Percentiles rank a stretch among this genome's conserved stretches.
Conservation (phyloP, 2,797 vertebrate species). For the Psittacula derbiana region DNA sequence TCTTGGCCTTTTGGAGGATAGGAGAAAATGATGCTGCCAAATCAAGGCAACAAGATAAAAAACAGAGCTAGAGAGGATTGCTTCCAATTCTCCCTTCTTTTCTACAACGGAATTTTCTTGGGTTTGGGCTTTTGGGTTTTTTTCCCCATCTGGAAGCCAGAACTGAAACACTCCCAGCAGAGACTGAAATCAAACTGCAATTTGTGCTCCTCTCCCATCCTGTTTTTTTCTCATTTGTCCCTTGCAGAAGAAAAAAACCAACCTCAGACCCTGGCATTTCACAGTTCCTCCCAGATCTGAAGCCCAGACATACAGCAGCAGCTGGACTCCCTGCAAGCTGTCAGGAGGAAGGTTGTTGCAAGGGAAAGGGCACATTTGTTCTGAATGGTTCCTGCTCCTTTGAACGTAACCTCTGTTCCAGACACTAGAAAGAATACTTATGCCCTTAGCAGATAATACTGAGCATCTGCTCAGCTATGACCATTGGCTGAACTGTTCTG, state of each 20-base stretch:
- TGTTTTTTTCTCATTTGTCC: constrained; percentile 39
- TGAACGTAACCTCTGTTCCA: constrained; percentile 10
- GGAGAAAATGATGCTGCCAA: background rate
- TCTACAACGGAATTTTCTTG: background rate
- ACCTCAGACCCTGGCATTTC: constrained; percentile 1
- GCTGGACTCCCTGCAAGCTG: background rate
- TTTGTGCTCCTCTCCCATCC: constrained; percentile 15
- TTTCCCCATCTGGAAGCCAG: background rate
- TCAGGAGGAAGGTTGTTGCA: background rate
- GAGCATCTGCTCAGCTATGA: constrained; percentile 4
- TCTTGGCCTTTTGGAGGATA: background rate
- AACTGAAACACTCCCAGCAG: constrained; percentile 22
- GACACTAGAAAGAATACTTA: background rate
- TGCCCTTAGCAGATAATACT: background rate
- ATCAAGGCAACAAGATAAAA: background rate
- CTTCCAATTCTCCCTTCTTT: background rate
- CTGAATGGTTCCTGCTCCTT: background rate
- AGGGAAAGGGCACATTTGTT: constrained; percentile 13
- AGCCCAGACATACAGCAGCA: constrained; percentile 18
- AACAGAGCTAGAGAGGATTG: background rate
- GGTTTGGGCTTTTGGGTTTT: background rate
- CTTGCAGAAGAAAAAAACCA: constrained; percentile 29
- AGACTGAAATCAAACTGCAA: constrained; percentile 35
- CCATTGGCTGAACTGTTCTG: background rate
- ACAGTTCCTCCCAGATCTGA: constrained; percentile 2